These are phyloP conservation scores for Eupeodes latifasciatus DNA, from an alignment of 2,888 invertebrate genomes.

Conservation along the genomic window DNA sequence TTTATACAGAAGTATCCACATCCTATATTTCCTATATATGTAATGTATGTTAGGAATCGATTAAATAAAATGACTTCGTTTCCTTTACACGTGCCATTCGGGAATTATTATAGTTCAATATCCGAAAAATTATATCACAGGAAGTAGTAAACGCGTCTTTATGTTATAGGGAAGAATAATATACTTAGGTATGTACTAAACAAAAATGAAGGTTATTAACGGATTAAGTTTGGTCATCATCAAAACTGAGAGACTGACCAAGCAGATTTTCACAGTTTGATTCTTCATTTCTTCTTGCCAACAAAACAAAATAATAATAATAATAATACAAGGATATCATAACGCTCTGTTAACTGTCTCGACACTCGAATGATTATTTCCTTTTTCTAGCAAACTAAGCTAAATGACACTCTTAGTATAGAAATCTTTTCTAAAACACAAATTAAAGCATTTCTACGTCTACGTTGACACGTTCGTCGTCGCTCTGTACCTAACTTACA, in stretches of 20 bases:
- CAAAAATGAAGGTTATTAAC: neutral
- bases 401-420: neutral
- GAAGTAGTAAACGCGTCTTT: neutral
- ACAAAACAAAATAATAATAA: neutral
- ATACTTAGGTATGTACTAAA: neutral
- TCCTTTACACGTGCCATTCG: neutral
- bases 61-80: neutral
- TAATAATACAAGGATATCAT: neutral
- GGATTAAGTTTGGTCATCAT: neutral
- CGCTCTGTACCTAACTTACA: too few relatives aligned
- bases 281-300: neutral
- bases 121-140: neutral
- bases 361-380: constrained; percentile 5
- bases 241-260: neutral
- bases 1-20: constrained; percentile 24
- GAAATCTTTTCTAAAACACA: neutral
- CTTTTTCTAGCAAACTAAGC: neutral
- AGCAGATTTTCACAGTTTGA: neutral
- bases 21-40: neutral
- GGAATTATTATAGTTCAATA: constrained; percentile 1
- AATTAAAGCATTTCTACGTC: neutral
- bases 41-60: neutral
- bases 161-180: too few relatives aligned
- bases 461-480: too few relatives aligned
- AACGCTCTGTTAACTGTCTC: neutral